These are phyloP conservation scores for Chelonoidis abingdonii DNA, from an alignment of 2,113 vertebrate genomes.

Conservation along the genomic window DNA sequence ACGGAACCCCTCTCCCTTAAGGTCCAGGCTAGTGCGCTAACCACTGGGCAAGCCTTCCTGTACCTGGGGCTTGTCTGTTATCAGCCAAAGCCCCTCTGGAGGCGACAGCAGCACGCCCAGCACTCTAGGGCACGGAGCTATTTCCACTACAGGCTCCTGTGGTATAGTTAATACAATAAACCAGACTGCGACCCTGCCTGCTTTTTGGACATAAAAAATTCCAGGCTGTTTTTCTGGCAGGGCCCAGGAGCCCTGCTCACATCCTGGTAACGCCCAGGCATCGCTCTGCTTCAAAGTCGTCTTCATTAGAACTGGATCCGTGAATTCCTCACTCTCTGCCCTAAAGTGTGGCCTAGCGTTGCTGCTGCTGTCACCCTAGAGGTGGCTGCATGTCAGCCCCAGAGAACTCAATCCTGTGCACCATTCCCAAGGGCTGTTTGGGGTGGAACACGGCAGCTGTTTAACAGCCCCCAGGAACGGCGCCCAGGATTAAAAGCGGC, in stretches of 20 bases:
- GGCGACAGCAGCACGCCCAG: background rate
- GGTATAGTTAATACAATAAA: background rate
- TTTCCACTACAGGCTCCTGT: background rate
- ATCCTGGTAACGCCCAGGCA: background rate
- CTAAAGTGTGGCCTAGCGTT: background rate
- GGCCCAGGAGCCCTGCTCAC: background rate
- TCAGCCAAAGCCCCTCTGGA: background rate
- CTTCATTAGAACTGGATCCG: background rate
- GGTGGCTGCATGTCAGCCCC: background rate
- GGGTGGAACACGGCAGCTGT: background rate
- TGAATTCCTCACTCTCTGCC: background rate
- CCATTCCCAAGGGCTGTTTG: background rate
- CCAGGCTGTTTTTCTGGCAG: fast-evolving
- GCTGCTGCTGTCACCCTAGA: background rate
- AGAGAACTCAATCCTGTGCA: background rate
- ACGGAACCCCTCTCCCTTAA: background rate
- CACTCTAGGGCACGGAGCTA: background rate
- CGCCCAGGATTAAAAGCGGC: background rate
- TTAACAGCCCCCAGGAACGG: background rate
- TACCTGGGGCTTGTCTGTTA: background rate
- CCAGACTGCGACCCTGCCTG: background rate
- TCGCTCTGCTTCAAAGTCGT: no score
- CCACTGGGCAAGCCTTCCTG: background rate
- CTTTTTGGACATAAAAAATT: background rate
- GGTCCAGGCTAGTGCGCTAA: no score